phyloP scores from a whole-genome alignment of 2,797 vertebrate genomes.

The Sciurus carolinensis region DNA sequence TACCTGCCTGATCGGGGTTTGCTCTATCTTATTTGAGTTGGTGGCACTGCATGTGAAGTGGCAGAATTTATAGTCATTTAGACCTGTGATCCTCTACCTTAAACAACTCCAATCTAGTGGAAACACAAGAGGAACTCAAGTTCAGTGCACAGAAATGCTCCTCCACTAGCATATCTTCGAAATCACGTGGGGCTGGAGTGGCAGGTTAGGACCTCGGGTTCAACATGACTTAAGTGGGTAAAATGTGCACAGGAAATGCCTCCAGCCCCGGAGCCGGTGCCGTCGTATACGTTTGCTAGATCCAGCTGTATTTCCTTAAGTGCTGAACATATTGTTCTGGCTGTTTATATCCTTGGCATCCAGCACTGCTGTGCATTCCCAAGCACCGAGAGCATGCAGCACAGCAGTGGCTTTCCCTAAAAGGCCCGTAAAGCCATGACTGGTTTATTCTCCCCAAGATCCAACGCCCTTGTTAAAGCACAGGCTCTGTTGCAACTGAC shows the following conservation, averaged over 20 bases:
- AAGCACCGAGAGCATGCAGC: not conserved
- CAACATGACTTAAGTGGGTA: not conserved
- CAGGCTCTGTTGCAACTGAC: slow-evolving; percentile 61
- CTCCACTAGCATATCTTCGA: not conserved
- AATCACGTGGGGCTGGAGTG: not conserved
- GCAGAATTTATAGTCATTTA: not conserved
- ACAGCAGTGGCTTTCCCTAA: slow-evolving; percentile 76
- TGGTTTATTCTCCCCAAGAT: slow-evolving; percentile 63
- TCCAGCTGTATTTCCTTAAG: slow-evolving; percentile 75
- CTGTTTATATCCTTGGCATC: slow-evolving; percentile 78
- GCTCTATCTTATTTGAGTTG: not conserved
- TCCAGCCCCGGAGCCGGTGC: slow-evolving; percentile 36
- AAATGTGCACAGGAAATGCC: slow-evolving; percentile 60
- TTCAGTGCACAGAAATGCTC: not conserved
- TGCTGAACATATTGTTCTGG: slow-evolving; percentile 77
- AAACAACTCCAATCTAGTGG: not conserved
- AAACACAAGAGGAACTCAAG: slow-evolving; percentile 21
- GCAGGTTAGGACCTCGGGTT: not conserved
- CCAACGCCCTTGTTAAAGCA: slow-evolving; percentile 58
- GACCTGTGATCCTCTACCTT: not conserved
- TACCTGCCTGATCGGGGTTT: not conserved
- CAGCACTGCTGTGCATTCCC: slow-evolving; percentile 23
- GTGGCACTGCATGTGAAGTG: not conserved
- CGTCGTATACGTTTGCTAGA: slow-evolving; percentile 54
- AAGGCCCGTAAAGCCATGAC: slow-evolving; percentile 73